These are phyloP conservation scores for Urechis unicinctus DNA, from an alignment of 2,888 invertebrate genomes.

Conservation along the genomic window DNA sequence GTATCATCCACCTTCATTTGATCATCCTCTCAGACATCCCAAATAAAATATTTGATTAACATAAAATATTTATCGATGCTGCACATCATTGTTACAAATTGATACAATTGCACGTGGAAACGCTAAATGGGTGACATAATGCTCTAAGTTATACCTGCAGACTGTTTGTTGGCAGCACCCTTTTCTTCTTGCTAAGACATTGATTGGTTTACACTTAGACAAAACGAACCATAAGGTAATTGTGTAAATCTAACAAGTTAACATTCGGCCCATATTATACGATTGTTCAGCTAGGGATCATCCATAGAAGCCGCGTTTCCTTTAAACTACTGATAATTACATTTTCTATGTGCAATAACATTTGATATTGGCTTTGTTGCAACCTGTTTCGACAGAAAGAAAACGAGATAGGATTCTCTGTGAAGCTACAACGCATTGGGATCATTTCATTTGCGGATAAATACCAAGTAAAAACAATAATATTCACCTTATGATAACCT, in stretches of 20 bases:
- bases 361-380: conserved; percentile 26
- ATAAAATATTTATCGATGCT: background rate
- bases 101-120: background rate
- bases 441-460: background rate
- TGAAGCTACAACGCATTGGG: conserved; percentile 2
- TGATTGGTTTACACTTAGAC: conserved; percentile 80
- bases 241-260: conserved; percentile 63
- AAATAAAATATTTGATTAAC: conserved; percentile 8
- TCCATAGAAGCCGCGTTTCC: too few species aligned
- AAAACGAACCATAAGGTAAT: conserved; percentile 85
- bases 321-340: conserved; percentile 57
- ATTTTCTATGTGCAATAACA: conserved; percentile 83
- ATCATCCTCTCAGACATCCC: conserved; percentile 74
- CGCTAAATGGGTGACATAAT: too few species aligned
- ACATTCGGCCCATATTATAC: background rate
- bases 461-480: background rate
- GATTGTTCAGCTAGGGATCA: background rate
- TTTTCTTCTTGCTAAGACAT: conserved; percentile 90
- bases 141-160: conserved; percentile 55
- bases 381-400: conserved; percentile 21
- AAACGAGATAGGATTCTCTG: conserved; percentile 1
- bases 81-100: too few species aligned
- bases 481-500: conserved; percentile 78
- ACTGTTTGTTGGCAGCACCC: conserved; percentile 90
- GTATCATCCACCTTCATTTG: conserved; percentile 72